Percentiles rank a stretch among this genome's conserved stretches.
phyloP scores from a whole-genome alignment of 2,113 vertebrate genomes.

The Gopherus evgoodei region DNA sequence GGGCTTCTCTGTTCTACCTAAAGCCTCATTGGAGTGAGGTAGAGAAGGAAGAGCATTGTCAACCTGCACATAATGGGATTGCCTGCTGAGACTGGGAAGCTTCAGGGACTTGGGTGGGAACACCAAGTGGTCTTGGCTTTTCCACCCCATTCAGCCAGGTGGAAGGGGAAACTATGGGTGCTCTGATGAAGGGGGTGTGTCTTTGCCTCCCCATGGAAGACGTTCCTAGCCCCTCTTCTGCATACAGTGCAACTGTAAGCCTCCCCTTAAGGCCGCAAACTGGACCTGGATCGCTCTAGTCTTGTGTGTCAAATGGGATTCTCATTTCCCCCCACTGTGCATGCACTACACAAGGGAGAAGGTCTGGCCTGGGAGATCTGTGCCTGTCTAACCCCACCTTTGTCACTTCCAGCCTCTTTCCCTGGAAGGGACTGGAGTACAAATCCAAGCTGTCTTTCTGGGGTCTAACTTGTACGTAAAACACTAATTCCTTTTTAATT shows the following conservation, averaged over 20 bases:
- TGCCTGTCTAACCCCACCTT: constrained; percentile 45
- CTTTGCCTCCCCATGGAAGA: not conserved
- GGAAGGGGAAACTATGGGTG: not conserved
- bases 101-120: not conserved
- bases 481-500: constrained; percentile 81
- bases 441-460: constrained; percentile 54
- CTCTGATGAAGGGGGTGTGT: not conserved
- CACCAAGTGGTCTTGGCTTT: not conserved
- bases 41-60: not conserved
- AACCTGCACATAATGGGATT: not conserved
- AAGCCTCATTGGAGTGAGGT: not conserved
- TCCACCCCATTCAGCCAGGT: not conserved
- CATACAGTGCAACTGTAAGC: constrained; percentile 73
- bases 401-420: not conserved
- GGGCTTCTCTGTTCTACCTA: not conserved
- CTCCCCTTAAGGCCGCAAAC: constrained; percentile 41
- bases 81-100: not conserved
- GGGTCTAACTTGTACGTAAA: constrained; percentile 77
- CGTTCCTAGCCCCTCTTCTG: not conserved
- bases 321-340: not conserved
- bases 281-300: constrained; percentile 17
- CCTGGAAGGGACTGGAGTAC: not conserved
- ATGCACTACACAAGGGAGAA: not conserved
- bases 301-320: accelerated
- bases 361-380: not conserved